These are phyloP conservation scores for Euleptes europaea DNA, from an alignment of 2,113 vertebrate species.

Conservation along the genomic window DNA sequence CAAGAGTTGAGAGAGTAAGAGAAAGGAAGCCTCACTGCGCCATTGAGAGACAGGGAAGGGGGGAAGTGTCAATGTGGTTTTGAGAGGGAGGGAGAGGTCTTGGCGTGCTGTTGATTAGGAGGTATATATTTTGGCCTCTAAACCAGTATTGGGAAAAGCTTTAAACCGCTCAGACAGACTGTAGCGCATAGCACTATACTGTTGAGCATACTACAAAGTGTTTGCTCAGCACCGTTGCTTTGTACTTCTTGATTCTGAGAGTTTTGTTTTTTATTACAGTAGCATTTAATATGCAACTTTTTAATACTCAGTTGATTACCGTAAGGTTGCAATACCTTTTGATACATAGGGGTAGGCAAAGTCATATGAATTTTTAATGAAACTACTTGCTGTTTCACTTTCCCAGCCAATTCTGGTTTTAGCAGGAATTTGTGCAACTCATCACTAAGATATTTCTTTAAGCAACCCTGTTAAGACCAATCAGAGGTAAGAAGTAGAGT, in stretches of 20 bases:
- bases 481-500: neutral
- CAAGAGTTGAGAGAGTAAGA: no score
- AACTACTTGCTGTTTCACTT: accelerated
- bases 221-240: neutral
- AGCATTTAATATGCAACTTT: neutral
- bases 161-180: neutral
- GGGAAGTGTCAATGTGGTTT: no score
- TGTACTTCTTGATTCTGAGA: neutral
- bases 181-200: neutral
- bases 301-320: neutral
- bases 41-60: no score
- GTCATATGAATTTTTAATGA: neutral
- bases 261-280: constrained; percentile 10
- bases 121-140: neutral
- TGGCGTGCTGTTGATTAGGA: neutral
- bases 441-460: neutral
- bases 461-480: neutral
- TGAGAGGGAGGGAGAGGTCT: no score
- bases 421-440: neutral
- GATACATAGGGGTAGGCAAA: neutral
- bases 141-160: neutral
- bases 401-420: neutral
- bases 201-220: neutral
- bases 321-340: neutral
- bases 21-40: no score